Conservation (phyloP, 2,797 vertebrate genomes). For the Cygnus olor region DNA sequence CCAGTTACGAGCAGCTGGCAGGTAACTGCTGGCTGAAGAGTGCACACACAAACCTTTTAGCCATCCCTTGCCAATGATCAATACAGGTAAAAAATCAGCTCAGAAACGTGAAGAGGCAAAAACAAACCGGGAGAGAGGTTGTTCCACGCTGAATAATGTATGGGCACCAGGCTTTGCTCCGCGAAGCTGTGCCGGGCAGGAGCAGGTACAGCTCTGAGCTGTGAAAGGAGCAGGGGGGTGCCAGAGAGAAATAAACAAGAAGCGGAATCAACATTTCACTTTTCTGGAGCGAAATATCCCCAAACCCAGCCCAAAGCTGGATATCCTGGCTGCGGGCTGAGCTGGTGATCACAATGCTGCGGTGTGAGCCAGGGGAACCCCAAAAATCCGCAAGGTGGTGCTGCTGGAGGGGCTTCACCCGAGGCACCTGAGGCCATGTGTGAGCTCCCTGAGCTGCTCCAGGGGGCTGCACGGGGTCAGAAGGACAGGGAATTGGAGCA, state of each 20-base stretch:
- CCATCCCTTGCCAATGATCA: slow-evolving; percentile 48
- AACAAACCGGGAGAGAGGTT: slow-evolving; percentile 1
- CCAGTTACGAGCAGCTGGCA: slow-evolving; percentile 8
- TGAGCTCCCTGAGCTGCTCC: neutral
- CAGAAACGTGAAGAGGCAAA: slow-evolving; percentile 25
- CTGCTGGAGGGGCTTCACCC: too few relatives aligned
- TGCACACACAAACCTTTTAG: neutral
- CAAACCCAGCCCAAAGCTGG: neutral
- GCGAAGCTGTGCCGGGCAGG: accelerated
- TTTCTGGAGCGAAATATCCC: neutral
- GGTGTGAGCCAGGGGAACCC: neutral
- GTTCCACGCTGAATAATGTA: slow-evolving; percentile 39
- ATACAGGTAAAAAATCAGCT: neutral
- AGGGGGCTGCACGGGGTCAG: neutral
- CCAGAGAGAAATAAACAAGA: neutral
- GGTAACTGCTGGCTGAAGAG: neutral
- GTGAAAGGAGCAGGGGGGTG: neutral
- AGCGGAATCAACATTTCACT: neutral
- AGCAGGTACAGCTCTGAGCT: neutral
- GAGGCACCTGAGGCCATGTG: neutral
- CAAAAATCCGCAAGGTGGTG: neutral
- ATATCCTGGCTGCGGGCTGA: neutral
- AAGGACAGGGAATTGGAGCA: neutral
- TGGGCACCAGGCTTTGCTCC: neutral
- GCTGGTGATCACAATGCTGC: neutral